Conservation (phyloP, 2,113 vertebrate species). For the Phyllostomus hastatus region DNA sequence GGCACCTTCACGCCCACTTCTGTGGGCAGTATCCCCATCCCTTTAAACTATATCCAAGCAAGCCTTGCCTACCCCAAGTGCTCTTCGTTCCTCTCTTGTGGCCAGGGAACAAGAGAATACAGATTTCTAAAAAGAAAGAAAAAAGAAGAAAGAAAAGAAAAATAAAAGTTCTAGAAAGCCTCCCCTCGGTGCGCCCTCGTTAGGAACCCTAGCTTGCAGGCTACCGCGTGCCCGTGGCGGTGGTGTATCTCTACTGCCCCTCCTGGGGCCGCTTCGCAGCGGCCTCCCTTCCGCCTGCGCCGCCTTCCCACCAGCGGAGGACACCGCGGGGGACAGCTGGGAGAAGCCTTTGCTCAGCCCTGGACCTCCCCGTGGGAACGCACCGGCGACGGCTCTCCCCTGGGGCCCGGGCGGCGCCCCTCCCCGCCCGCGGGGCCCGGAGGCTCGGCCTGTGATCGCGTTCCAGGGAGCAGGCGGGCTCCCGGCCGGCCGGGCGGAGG, state of each 20-base stretch:
- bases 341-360: background rate
- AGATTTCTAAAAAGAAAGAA: background rate
- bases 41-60: constrained; percentile 19
- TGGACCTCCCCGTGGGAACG: constrained; percentile 47
- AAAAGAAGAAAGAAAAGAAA: background rate
- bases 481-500: background rate
- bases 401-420: background rate
- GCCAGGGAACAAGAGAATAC: background rate
- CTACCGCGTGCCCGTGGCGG: background rate
- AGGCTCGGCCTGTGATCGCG: constrained; percentile 32
- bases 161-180: background rate
- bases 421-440: background rate
- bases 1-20: background rate
- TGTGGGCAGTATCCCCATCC: background rate
- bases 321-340: background rate
- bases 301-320: background rate
- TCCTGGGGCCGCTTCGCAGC: accelerated
- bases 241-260: background rate
- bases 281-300: background rate
- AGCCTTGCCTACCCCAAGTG: background rate
- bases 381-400: background rate
- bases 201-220: background rate
- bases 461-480: constrained; percentile 35
- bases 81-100: background rate
- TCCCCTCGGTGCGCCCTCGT: too few species aligned